These are phyloP conservation scores for Gymnocephalus cernua DNA, from an alignment of 2,113 vertebrate genomes.

Conservation along the genomic window DNA sequence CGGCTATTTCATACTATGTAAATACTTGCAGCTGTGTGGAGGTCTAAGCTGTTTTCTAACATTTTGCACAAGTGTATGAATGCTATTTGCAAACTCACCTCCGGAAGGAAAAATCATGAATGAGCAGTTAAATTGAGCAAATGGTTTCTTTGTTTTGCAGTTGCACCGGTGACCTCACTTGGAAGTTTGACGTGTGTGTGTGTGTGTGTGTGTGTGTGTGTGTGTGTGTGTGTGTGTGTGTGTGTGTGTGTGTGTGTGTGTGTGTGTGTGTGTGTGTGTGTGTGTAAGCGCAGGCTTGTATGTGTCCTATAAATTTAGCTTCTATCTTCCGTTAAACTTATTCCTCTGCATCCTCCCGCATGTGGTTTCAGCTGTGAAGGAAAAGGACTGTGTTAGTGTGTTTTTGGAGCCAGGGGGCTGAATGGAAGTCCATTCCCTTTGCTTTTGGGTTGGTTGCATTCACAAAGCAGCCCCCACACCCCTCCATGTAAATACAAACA, in stretches of 20 bases:
- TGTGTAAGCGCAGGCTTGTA: background rate
- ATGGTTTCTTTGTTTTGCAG: conserved; percentile 37
- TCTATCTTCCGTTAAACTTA: conserved; percentile 18
- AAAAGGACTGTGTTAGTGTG: conserved; percentile 37
- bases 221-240: background rate
- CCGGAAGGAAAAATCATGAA: conserved; percentile 44
- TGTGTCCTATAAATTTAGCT: conserved; percentile 32
- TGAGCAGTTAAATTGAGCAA: conserved; percentile 13
- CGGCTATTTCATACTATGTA: conserved; percentile 35
- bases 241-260: conserved; percentile 3
- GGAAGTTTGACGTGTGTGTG: conserved; percentile 11
- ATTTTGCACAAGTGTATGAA: conserved; percentile 20
- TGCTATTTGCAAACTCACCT: conserved; percentile 38
- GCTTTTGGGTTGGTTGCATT: conserved; percentile 69
- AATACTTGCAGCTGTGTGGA: conserved; percentile 49
- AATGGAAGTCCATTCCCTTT: conserved; percentile 60
- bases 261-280: background rate
- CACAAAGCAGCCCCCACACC: conserved; percentile 66
- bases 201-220: background rate
- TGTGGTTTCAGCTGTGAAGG: conserved; percentile 66
- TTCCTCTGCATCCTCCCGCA: conserved; percentile 48
- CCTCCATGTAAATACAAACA: conserved; percentile 6
- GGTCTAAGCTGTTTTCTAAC: conserved; percentile 10
- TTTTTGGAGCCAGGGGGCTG: conserved; percentile 30
- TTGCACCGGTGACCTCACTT: background rate